Percentiles rank a stretch among this genome's conserved stretches.
These are phyloP conservation scores for Hyles euphorbiae DNA, from an alignment of 1,140 invertebrate species.

Conservation along the genomic window DNA sequence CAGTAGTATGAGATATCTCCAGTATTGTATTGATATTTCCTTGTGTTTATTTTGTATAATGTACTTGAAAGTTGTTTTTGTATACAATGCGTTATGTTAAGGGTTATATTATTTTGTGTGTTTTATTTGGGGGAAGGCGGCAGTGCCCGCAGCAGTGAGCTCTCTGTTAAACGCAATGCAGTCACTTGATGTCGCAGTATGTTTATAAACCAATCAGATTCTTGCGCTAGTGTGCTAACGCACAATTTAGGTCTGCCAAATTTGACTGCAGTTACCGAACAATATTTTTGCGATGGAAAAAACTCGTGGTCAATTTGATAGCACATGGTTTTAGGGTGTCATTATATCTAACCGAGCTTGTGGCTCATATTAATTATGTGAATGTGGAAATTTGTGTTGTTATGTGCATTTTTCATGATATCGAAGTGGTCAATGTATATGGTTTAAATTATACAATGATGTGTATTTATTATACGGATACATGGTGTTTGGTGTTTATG, in stretches of 20 bases:
- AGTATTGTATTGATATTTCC: not conserved
- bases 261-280: slow-evolving; percentile 56
- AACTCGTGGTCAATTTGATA: not conserved
- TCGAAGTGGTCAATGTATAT: too few relatives aligned
- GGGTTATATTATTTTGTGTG: slow-evolving; percentile 60
- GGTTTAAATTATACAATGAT: too few relatives aligned
- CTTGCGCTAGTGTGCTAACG: slow-evolving; percentile 75
- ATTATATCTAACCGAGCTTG: too few relatives aligned
- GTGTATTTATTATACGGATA: too few relatives aligned
- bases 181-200: slow-evolving; percentile 72
- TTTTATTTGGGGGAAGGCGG: slow-evolving; percentile 70
- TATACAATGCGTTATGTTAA: slow-evolving; percentile 37
- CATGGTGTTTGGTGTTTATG: too few relatives aligned
- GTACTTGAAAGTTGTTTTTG: not conserved
- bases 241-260: slow-evolving; percentile 59
- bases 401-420: too few relatives aligned
- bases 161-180: slow-evolving; percentile 73
- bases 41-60: too few relatives aligned
- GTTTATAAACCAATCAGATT: slow-evolving; percentile 66
- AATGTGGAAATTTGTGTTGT: too few relatives aligned
- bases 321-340: slow-evolving; percentile 3
- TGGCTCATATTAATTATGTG: too few relatives aligned
- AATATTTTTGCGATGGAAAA: slow-evolving; percentile 29
- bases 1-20: slow-evolving; percentile 15
- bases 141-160: slow-evolving; percentile 67